Conservation (phyloP, 2,113 vertebrate genomes). For the Syngnathus floridae region DNA sequence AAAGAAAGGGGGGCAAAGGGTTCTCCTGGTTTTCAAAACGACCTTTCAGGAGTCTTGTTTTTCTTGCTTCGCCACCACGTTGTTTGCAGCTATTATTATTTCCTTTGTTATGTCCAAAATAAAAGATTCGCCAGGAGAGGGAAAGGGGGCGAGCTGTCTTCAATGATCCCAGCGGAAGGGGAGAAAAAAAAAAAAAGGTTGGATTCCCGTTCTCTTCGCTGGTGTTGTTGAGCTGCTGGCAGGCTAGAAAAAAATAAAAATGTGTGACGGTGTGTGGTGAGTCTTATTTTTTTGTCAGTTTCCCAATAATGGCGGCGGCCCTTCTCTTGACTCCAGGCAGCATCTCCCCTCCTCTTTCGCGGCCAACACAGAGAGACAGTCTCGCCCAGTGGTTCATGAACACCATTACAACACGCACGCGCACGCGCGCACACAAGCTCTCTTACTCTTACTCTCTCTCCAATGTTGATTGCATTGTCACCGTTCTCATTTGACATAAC, state of each 20-base stretch:
- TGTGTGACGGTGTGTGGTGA: slow-evolving; percentile 57
- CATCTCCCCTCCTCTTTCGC: slow-evolving; percentile 61
- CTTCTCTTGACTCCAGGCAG: slow-evolving; percentile 65
- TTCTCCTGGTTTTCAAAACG: slow-evolving; percentile 44
- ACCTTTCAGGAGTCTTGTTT: slow-evolving; percentile 57
- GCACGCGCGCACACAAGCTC: not conserved
- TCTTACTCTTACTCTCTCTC: not conserved
- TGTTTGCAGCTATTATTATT: slow-evolving; percentile 74
- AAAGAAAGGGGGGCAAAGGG: slow-evolving; percentile 32
- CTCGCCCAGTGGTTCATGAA: slow-evolving; percentile 68
- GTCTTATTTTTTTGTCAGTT: slow-evolving; percentile 54
- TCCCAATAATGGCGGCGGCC: slow-evolving; percentile 76
- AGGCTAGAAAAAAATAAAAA: slow-evolving; percentile 18
- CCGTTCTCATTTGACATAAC: not conserved
- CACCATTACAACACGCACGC: slow-evolving; percentile 64
- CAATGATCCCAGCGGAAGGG: not conserved
- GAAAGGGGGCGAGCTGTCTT: not conserved
- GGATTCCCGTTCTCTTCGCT: slow-evolving; percentile 23
- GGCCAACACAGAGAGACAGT: slow-evolving; percentile 38
- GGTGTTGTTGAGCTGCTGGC: slow-evolving; percentile 25
- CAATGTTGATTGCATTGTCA: not conserved
- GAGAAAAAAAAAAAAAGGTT: not conserved
- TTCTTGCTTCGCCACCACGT: slow-evolving; percentile 70
- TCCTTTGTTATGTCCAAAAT: slow-evolving; percentile 76
- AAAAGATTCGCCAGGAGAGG: slow-evolving; percentile 46